Evolutionary conservation across 2,888 invertebrate species (phyloP), one percentile per base, ranked within the genome.

Genomic region (Entomobrya proxima): DNA sequence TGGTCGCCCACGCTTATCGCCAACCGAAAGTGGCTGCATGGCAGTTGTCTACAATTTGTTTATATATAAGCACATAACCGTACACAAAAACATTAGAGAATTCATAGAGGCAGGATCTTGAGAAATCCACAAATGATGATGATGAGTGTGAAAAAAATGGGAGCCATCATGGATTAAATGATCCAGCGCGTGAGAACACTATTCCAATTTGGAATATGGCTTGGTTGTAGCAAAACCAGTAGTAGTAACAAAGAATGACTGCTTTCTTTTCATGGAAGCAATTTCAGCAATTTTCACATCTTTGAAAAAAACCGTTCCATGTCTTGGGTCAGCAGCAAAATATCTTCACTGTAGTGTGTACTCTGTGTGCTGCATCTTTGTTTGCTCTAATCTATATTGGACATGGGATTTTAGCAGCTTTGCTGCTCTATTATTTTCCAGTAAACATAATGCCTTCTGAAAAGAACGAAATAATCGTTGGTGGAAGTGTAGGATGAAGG

Each of bases 71-170:
- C 27, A 47, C 37, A 64, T 64, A 64, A 18, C 64, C 18, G 37
- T n/a, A 78, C 78, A 52, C 5, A 55, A 72, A 15, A 72, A 44
- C 78, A 74, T 77, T 78, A 85, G 61, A 61, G 76, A 77, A 55
- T 69, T 77, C 55, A 47, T 77, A 21, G 61, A 77, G 58, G 32
- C 35, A 77, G 27, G 75, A 55, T 84, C 84, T 78, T 80, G 76
- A 84, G 83, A 88, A 88, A 86, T 81, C 83, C 81, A 80, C 79
- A 84, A 85, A 86, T 85, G 88, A 86, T 88, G 88, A 88, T 88
- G 88, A 88, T 85, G 88, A 88, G 88, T 76, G 84, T 69, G 86
- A 79, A 86, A 88, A 87, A 88, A 85, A 86, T 86, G 86, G 79
- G 86, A 84, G 35, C 81, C 86, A 86, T 86, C 84, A 85, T 69